Conservation (phyloP, 2,797 vertebrate genomes). For the Fistularia tabacaria region DNA sequence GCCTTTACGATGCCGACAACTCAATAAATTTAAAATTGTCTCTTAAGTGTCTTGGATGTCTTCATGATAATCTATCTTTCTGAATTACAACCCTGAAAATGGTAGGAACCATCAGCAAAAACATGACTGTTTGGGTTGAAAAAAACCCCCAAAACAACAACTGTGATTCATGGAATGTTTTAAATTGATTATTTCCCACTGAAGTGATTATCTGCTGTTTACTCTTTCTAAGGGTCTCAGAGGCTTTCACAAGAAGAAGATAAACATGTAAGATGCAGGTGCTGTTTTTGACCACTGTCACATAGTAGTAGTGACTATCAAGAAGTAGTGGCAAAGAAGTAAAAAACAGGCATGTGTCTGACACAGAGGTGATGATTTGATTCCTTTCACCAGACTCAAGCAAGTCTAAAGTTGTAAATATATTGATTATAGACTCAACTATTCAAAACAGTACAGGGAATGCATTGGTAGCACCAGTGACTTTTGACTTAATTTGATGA, state of each 20-base stretch:
- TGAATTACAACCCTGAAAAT: slow-evolving; percentile 24
- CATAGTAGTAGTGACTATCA: too few relatives aligned
- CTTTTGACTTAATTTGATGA: too few relatives aligned
- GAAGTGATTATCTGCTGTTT: slow-evolving; percentile 20
- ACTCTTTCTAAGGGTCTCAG: slow-evolving; percentile 5
- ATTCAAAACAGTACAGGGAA: too few relatives aligned
- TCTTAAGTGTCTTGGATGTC: slow-evolving; percentile 33
- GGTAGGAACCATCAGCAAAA: slow-evolving; percentile 14
- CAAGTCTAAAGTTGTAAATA: too few relatives aligned
- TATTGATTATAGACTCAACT: too few relatives aligned
- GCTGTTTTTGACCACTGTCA: background rate
- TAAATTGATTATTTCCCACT: slow-evolving; percentile 2
- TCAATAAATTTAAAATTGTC: slow-evolving; percentile 12
- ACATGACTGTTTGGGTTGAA: background rate
- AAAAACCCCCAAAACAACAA: slow-evolving; percentile 2
- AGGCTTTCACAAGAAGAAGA: slow-evolving; percentile 3
- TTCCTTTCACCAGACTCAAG: too few relatives aligned
- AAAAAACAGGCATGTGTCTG: too few relatives aligned
- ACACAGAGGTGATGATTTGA: too few relatives aligned
- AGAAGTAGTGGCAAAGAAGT: too few relatives aligned
- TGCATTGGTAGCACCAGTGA: too few relatives aligned
- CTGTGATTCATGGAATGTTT: too few relatives aligned
- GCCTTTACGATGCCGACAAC: slow-evolving; percentile 18
- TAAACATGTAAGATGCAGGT: background rate
- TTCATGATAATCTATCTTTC: slow-evolving; percentile 22